These are phyloP conservation scores for Dendropsophus ebraccatus DNA, from an alignment of 2,113 vertebrate species.

Conservation along the genomic window DNA sequence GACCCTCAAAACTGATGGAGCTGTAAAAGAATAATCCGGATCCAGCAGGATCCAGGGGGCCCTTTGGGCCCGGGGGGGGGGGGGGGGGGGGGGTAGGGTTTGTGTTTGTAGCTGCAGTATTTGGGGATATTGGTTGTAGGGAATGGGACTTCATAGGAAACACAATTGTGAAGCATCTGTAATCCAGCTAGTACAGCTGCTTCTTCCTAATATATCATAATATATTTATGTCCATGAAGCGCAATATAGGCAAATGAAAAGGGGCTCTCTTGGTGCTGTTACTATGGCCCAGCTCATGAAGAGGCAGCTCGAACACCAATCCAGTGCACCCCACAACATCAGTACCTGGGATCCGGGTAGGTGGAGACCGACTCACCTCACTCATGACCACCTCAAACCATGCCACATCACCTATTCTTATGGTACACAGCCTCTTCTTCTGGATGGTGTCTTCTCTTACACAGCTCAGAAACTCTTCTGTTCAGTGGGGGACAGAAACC, in stretches of 20 bases:
- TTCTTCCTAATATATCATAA: conserved; percentile 57
- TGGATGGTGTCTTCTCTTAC: no score
- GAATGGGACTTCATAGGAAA: not conserved
- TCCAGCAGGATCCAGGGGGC: no score
- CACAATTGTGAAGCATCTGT: conserved; percentile 4
- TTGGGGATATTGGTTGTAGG: not conserved
- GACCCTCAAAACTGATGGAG: no score
- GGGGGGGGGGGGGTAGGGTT: not conserved
- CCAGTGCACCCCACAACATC: conserved; percentile 96
- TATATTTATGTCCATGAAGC: conserved; percentile 80
- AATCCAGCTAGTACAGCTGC: not conserved
- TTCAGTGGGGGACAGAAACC: not conserved
- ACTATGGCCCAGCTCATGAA: conserved; percentile 98
- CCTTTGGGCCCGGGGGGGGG: not conserved
- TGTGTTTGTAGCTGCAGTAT: not conserved
- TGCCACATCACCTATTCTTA: not conserved
- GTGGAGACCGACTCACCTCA: conserved; percentile 57
- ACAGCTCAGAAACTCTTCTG: no score
- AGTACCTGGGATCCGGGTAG: conserved; percentile 97
- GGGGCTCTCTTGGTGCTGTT: conserved; percentile 94
- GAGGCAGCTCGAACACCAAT: conserved; percentile 97
- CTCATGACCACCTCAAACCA: not conserved
- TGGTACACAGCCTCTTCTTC: no score
- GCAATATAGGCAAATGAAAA: conserved; percentile 97
- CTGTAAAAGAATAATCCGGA: no score